These are phyloP conservation scores for Mesitornis unicolor DNA, from an alignment of 2,113 vertebrate species.

Conservation along the genomic window DNA sequence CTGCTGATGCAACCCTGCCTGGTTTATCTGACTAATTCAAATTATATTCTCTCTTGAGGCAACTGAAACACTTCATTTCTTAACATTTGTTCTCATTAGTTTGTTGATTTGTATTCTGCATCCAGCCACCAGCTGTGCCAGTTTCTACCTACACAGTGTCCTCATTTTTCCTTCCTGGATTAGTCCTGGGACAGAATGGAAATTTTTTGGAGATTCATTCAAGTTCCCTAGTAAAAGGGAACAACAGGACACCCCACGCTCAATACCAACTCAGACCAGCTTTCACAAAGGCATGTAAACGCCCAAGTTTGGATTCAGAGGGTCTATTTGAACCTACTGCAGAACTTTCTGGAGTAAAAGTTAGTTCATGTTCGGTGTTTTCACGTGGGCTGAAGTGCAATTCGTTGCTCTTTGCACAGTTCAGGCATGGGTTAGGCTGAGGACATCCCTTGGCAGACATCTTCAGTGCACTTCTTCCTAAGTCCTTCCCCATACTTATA, in stretches of 20 bases:
- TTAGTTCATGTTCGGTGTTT: background rate
- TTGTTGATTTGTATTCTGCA: background rate
- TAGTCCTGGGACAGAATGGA: background rate
- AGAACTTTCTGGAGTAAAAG: background rate
- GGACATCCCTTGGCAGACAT: background rate
- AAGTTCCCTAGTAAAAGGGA: background rate
- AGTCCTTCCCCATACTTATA: background rate
- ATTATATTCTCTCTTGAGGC: background rate
- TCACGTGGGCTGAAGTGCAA: background rate
- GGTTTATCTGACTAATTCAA: background rate
- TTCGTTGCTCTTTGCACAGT: background rate
- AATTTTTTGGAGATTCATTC: background rate
- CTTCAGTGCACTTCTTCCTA: background rate
- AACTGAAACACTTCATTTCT: background rate
- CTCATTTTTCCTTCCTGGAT: background rate
- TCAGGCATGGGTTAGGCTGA: background rate
- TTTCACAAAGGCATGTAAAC: background rate
- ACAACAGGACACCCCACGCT: background rate
- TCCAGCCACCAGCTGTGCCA: background rate
- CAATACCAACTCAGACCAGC: background rate
- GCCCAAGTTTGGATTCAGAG: background rate
- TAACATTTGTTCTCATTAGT: background rate
- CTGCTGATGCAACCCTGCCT: background rate
- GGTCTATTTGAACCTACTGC: background rate
- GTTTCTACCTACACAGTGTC: background rate